phyloP scores from a whole-genome alignment of 2,888 invertebrate species.

The Mystacides longicornis region DNA sequence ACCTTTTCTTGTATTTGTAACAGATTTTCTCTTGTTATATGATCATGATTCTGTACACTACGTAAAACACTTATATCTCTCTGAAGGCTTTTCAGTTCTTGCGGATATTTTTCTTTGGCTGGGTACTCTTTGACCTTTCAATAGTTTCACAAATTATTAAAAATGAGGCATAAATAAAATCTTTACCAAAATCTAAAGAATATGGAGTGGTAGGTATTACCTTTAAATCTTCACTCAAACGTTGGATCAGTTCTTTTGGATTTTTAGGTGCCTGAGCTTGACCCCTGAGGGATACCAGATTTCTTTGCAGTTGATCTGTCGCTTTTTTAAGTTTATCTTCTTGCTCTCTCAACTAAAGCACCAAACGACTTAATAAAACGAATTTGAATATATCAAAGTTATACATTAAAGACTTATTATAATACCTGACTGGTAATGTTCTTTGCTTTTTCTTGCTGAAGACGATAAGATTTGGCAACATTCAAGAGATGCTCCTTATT shows the following conservation, averaged over 20 bases:
- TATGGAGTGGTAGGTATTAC: slow-evolving; percentile 31
- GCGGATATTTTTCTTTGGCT: slow-evolving; percentile 70
- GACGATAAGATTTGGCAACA: slow-evolving; percentile 44
- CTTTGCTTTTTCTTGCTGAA: slow-evolving; percentile 46
- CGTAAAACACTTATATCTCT: slow-evolving; percentile 63
- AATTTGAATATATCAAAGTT: no score
- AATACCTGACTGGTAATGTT: slow-evolving; percentile 43
- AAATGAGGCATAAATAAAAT: background rate
- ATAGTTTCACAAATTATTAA: background rate
- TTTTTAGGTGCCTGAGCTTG: slow-evolving; percentile 45
- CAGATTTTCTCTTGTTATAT: slow-evolving; percentile 58
- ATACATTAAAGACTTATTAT: background rate
- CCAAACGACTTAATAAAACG: background rate
- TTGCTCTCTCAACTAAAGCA: slow-evolving; percentile 40
- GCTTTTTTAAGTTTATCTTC: slow-evolving; percentile 43
- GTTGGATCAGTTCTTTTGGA: slow-evolving; percentile 60
- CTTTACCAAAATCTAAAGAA: background rate
- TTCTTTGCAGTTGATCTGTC: slow-evolving; percentile 57
- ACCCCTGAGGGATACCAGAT: slow-evolving; percentile 51
- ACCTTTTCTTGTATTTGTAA: slow-evolving; percentile 57
- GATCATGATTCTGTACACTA: slow-evolving; percentile 58
- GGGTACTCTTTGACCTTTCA: slow-evolving; percentile 60
- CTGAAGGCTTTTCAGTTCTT: slow-evolving; percentile 57
- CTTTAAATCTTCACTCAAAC: slow-evolving; percentile 69
- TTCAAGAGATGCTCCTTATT: slow-evolving; percentile 58